Evolutionary conservation across 2,113 vertebrate species (phyloP), one percentile per base, ranked within the genome.

Genomic region (Electrona antarctica): DNA sequence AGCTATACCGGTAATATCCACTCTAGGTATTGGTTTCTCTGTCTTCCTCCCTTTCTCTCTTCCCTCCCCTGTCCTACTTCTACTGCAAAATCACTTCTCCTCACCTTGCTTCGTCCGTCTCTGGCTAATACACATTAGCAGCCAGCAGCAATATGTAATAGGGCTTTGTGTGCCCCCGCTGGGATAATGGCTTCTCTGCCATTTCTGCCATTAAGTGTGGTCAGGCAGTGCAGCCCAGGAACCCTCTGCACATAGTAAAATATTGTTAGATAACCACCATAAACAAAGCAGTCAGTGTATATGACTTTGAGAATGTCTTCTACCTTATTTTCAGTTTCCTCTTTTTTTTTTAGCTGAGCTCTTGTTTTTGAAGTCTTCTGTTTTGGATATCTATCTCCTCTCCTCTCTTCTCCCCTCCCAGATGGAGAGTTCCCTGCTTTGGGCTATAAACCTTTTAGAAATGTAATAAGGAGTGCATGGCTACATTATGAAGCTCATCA

Each of bases 51-150:
- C 82, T 29, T 70, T 28, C 74, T 85, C 80, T 77, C 85, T 74
- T 14, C 81, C 78, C 81, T 65, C 85, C 79, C 83, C 87, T 89
- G 88, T 88, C 88, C 90, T 90, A 91, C 88, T 89, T 91, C 86
- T 58, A 86, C 84, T 86, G 87, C 82, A 86, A 87, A 92, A 88
- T 91, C 85, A 88, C 90, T 91, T 84, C 87, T 88, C 83, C 73
- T 89, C 86, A 90, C 88, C 89, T 89, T 90, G 84, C 86, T 87
- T 82, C 81, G 75, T 82, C 83, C 85, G 90, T 86, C 85, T 90
- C 87, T 81, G 83, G 85, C 89, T 86, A 91, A 90, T 91, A 87
- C 87, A 90, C 90, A 90, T 91, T 87, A 93, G 86, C 78, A 83
- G 88, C 86, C 90, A 87, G 85, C 89, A 86, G 86, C 87, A 86